Conservation (phyloP, 2,797 vertebrate species). For the Percopsis omiscomaycus region DNA sequence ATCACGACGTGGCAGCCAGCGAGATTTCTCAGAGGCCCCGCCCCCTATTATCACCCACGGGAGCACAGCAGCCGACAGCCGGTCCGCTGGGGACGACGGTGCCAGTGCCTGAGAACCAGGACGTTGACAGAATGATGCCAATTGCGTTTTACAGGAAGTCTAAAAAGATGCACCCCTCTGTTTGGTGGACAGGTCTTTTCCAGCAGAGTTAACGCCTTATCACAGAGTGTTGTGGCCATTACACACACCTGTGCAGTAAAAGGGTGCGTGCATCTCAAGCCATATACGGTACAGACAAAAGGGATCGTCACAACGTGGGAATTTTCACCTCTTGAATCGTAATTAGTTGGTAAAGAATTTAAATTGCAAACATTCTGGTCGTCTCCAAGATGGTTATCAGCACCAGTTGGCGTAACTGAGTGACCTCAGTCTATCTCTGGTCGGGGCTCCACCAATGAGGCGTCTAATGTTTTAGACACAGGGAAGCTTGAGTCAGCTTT, state of each 20-base stretch:
- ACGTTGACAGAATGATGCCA: neutral
- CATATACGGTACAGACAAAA: no score
- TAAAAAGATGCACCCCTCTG: neutral
- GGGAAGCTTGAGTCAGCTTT: constrained; percentile 24
- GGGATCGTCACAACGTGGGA: no score
- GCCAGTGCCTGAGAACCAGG: constrained; percentile 80
- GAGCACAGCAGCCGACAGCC: constrained; percentile 79
- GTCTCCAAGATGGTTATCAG: neutral
- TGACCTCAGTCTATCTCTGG: neutral
- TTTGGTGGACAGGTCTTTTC: constrained; percentile 5
- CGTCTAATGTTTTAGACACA: constrained; percentile 25
- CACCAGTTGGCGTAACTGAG: neutral
- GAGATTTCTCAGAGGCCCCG: constrained; percentile 76
- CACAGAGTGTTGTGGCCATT: constrained; percentile 7
- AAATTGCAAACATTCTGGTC: neutral
- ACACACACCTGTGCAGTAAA: no score
- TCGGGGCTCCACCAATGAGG: constrained; percentile 7
- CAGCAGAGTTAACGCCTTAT: neutral
- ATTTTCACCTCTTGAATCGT: no score
- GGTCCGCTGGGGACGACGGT: constrained; percentile 83
- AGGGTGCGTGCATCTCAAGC: no score
- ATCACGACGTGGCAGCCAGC: constrained; percentile 83
- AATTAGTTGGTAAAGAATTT: no score
- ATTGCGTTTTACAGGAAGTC: constrained; percentile 16
- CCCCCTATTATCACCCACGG: constrained; percentile 87